Conservation (phyloP, 1,140 invertebrate genomes). For the Adelges cooleyi region DNA sequence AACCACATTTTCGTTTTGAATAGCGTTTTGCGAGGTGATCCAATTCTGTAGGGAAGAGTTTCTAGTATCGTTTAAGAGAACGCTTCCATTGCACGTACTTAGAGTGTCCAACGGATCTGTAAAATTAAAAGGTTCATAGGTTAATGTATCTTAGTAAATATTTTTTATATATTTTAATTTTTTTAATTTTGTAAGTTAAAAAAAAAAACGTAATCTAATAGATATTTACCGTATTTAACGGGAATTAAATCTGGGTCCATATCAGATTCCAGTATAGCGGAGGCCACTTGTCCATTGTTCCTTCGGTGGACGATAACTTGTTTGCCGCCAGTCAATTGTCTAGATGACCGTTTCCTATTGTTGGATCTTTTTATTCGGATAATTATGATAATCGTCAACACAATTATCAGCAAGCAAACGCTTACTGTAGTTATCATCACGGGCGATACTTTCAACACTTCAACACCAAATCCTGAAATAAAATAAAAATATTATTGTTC, state of each 20-base stretch:
- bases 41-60: too few relatives aligned
- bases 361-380: neutral
- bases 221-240: conserved; percentile 5
- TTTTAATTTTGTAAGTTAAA: too few relatives aligned
- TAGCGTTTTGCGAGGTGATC: too few relatives aligned
- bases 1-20: too few relatives aligned
- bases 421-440: neutral
- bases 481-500: too few relatives aligned
- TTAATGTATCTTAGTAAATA: too few relatives aligned
- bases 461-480: conserved; percentile 10
- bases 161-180: too few relatives aligned
- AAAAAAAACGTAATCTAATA: too few relatives aligned
- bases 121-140: too few relatives aligned
- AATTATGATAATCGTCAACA: neutral
- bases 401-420: neutral
- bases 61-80: neutral
- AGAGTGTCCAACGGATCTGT: conserved; percentile 33
- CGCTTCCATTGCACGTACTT: neutral
- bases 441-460: conserved; percentile 13
- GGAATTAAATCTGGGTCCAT: conserved; percentile 27
- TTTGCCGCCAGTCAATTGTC: conserved; percentile 39
- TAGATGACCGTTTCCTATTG: conserved; percentile 33
- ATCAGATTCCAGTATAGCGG: conserved; percentile 37
- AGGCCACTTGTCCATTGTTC: conserved; percentile 42
- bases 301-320: conserved; percentile 40